Evolutionary conservation across 2,113 vertebrate species (phyloP).

Genomic region (Nibea coibor): DNA sequence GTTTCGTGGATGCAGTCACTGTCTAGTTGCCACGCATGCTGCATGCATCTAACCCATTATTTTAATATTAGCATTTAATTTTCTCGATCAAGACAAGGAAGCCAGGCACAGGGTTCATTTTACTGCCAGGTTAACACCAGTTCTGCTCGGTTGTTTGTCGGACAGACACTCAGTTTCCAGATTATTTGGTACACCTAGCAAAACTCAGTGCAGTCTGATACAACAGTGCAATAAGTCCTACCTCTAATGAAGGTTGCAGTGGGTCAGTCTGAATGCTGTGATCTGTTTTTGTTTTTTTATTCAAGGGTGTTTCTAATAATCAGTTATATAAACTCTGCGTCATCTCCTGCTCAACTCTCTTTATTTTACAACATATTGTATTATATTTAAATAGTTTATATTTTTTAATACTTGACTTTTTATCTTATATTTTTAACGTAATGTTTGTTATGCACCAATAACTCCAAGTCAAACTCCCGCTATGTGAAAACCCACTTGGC

Average conservation of each 20-base stretch:
- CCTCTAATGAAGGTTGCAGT: background rate
- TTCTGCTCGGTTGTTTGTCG: background rate
- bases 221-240: background rate
- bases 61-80: background rate
- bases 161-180: background rate
- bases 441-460: no score
- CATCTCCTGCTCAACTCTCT: background rate
- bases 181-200: background rate
- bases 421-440: no score
- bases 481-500: no score
- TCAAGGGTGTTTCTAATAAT: background rate
- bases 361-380: no score
- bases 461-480: no score
- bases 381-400: no score
- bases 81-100: background rate
- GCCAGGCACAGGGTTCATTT: background rate
- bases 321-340: background rate
- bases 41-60: background rate
- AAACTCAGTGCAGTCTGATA: background rate
- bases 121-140: background rate
- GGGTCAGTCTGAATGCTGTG: background rate
- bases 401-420: no score
- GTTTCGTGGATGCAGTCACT: background rate
- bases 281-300: background rate
- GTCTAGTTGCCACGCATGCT: conserved; percentile 9